phyloP scores from a whole-genome alignment of 2,888 invertebrate species.

The Meteorus cinctellus region DNA sequence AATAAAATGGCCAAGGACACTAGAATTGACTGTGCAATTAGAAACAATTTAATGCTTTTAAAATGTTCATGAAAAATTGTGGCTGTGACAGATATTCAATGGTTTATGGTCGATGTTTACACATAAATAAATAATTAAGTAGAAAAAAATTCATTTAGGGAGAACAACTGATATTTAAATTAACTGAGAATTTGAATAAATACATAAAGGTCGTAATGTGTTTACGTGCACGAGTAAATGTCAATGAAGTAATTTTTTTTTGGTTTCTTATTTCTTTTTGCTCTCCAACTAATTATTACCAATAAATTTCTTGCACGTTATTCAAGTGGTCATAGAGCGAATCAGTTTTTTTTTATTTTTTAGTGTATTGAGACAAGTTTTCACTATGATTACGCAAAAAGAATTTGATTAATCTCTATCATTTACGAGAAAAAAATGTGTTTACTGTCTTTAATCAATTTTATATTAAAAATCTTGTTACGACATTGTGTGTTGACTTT shows the following conservation, averaged over 20 bases:
- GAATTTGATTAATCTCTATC: not conserved
- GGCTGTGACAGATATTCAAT: not conserved
- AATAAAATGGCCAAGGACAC: not conserved
- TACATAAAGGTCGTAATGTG: not conserved
- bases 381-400: constrained; percentile 1
- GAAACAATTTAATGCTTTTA: not conserved
- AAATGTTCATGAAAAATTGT: not conserved
- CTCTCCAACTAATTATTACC: not conserved
- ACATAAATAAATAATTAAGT: not conserved
- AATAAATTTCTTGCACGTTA: not conserved
- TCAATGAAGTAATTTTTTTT: not conserved
- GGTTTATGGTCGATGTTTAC: not conserved
- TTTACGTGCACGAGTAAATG: not conserved
- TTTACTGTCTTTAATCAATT: not conserved
- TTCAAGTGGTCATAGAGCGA: constrained; percentile 3
- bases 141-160: not conserved
- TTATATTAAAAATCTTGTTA: not conserved
- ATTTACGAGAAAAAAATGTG: not conserved
- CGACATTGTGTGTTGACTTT: not conserved
- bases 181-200: not conserved
- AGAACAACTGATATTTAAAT: not conserved
- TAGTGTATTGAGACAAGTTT: not conserved
- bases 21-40: not conserved
- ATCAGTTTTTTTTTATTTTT: not conserved
- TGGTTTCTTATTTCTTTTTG: not conserved